Evolutionary conservation across 1,140 invertebrate genomes (phyloP).

Genomic region (Temnothorax nylanderi): DNA sequence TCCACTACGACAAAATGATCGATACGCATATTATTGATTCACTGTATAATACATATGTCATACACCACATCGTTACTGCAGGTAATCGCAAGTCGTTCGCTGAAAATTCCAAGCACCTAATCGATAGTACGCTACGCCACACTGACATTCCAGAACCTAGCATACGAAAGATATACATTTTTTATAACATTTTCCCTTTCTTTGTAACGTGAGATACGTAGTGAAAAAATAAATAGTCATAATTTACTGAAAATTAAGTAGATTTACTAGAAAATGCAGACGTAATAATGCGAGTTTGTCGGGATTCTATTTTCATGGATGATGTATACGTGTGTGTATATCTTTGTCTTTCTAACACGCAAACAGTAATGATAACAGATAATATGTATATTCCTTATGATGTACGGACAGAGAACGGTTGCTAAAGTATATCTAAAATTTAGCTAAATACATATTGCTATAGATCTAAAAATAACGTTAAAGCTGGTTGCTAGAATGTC

Average conservation of each 20-base stretch:
- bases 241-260: not conserved
- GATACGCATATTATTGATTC: slow-evolving; percentile 72
- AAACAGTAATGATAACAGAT: no score
- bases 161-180: not conserved
- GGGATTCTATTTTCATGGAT: no score
- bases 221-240: not conserved
- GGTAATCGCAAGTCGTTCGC: slow-evolving; percentile 53
- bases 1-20: slow-evolving; percentile 60
- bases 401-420: no score
- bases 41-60: slow-evolving; percentile 35
- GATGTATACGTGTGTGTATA: no score
- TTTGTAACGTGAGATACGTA: not conserved
- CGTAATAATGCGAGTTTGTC: no score
- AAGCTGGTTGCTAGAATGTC: no score
- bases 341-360: no score
- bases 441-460: no score
- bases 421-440: no score
- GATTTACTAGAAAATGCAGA: not conserved
- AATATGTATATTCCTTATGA: no score
- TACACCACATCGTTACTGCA: not conserved
- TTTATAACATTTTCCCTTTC: not conserved
- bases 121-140: slow-evolving; percentile 73
- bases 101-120: slow-evolving; percentile 75
- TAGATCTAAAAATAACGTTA: no score
- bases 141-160: not conserved